Evolutionary conservation across 1,140 invertebrate species (phyloP), one percentile per base, ranked within the genome.

Genomic region (Semibalanus balanoides): DNA sequence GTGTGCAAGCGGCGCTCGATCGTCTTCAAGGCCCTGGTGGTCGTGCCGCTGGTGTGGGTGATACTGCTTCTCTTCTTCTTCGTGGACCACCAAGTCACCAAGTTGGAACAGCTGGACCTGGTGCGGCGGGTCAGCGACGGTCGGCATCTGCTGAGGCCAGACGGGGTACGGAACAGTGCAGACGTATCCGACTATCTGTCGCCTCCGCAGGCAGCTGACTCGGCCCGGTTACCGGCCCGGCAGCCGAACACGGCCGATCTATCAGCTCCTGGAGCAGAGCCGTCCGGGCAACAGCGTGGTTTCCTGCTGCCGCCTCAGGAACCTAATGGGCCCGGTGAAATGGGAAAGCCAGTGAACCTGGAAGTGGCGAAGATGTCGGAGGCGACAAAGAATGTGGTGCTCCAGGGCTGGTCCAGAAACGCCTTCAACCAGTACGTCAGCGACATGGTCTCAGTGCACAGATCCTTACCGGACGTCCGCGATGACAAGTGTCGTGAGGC

Each of bases 381-480:
- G 22, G 51, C 7, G 51, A 1, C 7, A 1, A 14, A 25, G 22
- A 1, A 25, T 1, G 88, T 93, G 76, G 95, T 96, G 30, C 93
- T 97, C 78, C 90, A 95, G 78, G 97, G 97, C 27, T 99, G 96
- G 94, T 86, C 91, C 82, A 95, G 96, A 81, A 99, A 99, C 85
- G 97, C 96, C 9, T 99, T 99, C 85, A 99, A 99, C 88, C 95
- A 99, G 84, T 99, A 98, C 83, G 94, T 90, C 77, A 97, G 95
- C 83, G 97, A 99, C 86, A 87, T 97, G 84, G 98, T 99, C 82
- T 98, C 96, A 27, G 88, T 99, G 69, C 92, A 96, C 82, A 87
- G 97, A 79, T 89, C 88, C 74, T 86, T 99, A 77, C 96, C 96
- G 0, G 95, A 98, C 87, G 93, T 94, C 0, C 87, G 97, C 77